phyloP scores from a whole-genome alignment of 2,113 vertebrate genomes.

The Rhipidura dahli region DNA sequence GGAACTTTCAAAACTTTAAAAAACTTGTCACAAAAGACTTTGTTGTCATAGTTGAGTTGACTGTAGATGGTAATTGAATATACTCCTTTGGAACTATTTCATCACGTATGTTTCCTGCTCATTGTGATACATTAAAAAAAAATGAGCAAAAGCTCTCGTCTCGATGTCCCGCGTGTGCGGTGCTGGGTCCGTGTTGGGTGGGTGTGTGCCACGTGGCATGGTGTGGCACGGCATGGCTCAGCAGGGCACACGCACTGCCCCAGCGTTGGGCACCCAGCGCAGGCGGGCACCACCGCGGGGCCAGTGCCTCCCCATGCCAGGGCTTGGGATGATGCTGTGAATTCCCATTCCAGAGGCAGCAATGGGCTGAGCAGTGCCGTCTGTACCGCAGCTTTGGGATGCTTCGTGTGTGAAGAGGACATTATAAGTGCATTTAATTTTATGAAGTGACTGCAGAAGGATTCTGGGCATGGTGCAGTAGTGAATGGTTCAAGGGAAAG shows the following conservation, averaged over 20 bases:
- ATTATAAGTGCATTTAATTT: not conserved
- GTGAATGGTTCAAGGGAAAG: not conserved
- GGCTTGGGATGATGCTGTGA: rapidly evolving
- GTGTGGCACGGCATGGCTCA: rapidly evolving
- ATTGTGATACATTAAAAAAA: conserved; percentile 99
- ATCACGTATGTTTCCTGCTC: conserved; percentile 99
- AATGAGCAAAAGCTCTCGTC: conserved; percentile 88
- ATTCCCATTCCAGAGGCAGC: not conserved
- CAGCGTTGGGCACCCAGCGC: not conserved
- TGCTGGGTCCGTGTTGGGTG: conserved; percentile 8
- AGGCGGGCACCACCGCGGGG: not conserved
- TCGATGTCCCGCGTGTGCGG: conserved; percentile 60
- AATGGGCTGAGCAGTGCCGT: rapidly evolving
- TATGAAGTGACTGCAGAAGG: not conserved
- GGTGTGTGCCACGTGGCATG: not conserved
- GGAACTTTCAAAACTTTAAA: conserved; percentile 94
- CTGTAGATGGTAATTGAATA: conserved; percentile 99
- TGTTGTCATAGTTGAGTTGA: conserved; percentile 99
- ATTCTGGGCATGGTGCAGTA: not conserved
- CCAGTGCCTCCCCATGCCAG: not conserved
- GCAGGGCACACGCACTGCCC: not conserved
- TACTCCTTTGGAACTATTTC: conserved; percentile 99
- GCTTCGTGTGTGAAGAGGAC: not conserved
- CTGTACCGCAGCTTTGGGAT: rapidly evolving
- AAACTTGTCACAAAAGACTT: conserved; percentile 94